Conservation (phyloP, 2,113 vertebrate genomes). For the Thymallus thymallus region DNA sequence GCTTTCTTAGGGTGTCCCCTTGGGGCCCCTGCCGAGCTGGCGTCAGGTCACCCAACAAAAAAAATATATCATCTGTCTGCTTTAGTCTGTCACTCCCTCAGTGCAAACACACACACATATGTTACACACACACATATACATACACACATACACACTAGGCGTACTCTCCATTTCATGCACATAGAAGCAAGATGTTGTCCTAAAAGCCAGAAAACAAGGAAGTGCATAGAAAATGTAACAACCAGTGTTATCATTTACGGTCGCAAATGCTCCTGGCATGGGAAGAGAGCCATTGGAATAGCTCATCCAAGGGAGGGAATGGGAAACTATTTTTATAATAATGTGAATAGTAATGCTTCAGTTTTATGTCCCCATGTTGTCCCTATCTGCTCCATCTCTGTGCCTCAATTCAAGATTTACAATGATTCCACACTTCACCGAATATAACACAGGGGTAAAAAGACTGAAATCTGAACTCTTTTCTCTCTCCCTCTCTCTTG, state of each 20-base stretch:
- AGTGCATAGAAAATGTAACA: conserved; percentile 66
- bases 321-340: conserved; percentile 70
- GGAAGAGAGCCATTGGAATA: conserved; percentile 65
- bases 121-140: conserved; percentile 11
- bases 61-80: conserved; percentile 42
- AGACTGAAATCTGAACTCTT: conserved; percentile 40
- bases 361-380: conserved; percentile 63
- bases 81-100: conserved; percentile 65
- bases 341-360: conserved; percentile 68
- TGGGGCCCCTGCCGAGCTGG: conserved; percentile 83
- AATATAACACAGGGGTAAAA: no score
- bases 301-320: conserved; percentile 68
- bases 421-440: conserved; percentile 63
- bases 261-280: conserved; percentile 65
- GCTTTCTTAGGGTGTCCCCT: conserved; percentile 82
- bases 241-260: conserved; percentile 69
- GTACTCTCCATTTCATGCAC: conserved; percentile 68
- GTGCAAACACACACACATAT: no score
- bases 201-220: conserved; percentile 67
- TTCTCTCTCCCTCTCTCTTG: conserved; percentile 34
- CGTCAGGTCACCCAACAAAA: conserved; percentile 72
- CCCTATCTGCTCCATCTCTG: conserved; percentile 45
- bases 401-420: conserved; percentile 55
- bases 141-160: conserved; percentile 39
- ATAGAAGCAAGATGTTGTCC: conserved; percentile 66